These are phyloP conservation scores for Gastrophysa polygoni DNA, from an alignment of 2,888 invertebrate species.

Conservation along the genomic window DNA sequence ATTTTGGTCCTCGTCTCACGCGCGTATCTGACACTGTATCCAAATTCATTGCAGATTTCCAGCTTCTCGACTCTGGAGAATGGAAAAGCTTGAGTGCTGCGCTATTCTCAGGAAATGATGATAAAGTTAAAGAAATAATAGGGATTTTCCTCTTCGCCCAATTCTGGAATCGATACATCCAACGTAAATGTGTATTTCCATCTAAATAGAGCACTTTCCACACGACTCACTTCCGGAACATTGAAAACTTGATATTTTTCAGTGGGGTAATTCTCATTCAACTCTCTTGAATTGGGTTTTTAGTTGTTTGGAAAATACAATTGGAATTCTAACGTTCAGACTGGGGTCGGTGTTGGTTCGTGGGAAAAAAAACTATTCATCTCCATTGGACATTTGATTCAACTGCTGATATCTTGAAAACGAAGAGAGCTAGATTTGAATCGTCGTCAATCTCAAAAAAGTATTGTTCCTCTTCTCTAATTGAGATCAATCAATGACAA, in stretches of 20 bases:
- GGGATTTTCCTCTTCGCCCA: conserved; percentile 55
- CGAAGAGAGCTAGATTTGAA: too few relatives aligned
- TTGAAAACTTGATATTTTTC: conserved; percentile 12
- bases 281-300: neutral
- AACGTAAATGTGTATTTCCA: conserved; percentile 50
- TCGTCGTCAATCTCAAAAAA: too few relatives aligned
- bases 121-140: conserved; percentile 59
- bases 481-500: too few relatives aligned
- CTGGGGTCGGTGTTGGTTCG: too few relatives aligned
- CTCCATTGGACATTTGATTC: too few relatives aligned
- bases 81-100: conserved; percentile 56
- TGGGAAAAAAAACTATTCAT: too few relatives aligned
- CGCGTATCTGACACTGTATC: conserved; percentile 51
- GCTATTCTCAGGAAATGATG: conserved; percentile 57
- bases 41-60: conserved; percentile 60
- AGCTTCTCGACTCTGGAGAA: conserved; percentile 58
- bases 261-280: conserved; percentile 9
- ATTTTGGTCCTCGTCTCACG: conserved; percentile 46
- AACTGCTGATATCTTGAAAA: too few relatives aligned
- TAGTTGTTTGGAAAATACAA: neutral
- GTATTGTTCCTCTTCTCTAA: too few relatives aligned
- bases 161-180: conserved; percentile 56
- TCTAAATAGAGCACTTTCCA: conserved; percentile 32
- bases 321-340: neutral
- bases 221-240: conserved; percentile 6